phyloP scores from a whole-genome alignment of 1,140 invertebrate genomes.

The Eumaeus atala region DNA sequence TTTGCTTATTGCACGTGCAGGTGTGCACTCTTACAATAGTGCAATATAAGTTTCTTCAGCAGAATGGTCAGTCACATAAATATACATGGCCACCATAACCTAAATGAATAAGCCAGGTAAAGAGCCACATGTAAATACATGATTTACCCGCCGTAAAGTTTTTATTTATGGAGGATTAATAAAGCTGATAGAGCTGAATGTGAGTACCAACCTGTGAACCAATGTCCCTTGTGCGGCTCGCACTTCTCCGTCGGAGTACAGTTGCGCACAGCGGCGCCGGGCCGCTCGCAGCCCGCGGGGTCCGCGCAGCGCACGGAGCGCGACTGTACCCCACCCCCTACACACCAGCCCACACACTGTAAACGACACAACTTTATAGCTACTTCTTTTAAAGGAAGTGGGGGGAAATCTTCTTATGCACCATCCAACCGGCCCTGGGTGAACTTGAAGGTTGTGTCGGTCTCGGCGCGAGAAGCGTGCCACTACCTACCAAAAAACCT shows the following conservation, averaged over 20 bases:
- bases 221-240: constrained; percentile 76
- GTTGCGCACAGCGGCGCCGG: constrained; percentile 61
- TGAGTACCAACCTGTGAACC: constrained; percentile 73
- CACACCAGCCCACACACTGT: constrained; percentile 76
- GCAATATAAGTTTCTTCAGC: no score
- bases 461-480: no score
- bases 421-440: no score
- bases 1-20: no score
- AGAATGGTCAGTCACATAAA: no score
- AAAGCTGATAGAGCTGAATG: not conserved
- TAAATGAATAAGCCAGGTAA: not conserved
- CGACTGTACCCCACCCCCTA: constrained; percentile 77
- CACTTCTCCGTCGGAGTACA: constrained; percentile 73
- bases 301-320: constrained; percentile 78
- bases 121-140: not conserved
- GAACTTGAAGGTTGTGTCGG: no score
- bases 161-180: not conserved
- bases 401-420: not conserved
- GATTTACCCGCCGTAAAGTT: not conserved
- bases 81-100: not conserved
- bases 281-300: constrained; percentile 70
- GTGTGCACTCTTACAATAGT: no score
- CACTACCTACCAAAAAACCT: no score
- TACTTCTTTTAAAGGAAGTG: not conserved
- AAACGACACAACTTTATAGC: not conserved